Evolutionary conservation across 2,888 invertebrate genomes (phyloP).

Genomic region (Allacma fusca): DNA sequence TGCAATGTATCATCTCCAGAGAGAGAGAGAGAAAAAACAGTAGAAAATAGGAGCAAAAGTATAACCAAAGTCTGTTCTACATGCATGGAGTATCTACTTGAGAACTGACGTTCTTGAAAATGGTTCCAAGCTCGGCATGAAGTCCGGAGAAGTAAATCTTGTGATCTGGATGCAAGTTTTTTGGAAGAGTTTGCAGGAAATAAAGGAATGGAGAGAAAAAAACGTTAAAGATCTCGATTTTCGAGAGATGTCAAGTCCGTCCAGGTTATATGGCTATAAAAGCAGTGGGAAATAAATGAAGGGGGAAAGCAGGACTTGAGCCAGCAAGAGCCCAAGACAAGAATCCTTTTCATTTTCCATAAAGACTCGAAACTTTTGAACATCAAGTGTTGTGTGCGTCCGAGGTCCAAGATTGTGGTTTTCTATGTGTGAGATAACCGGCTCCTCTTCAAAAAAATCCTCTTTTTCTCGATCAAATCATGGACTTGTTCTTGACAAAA

Average conservation of each 20-base stretch:
- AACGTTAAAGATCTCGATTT: constrained; percentile 23
- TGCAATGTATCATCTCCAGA: neutral
- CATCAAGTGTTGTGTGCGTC: neutral
- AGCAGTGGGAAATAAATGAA: constrained; percentile 27
- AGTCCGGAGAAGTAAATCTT: neutral
- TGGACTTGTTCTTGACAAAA: constrained; percentile 16
- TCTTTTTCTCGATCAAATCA: neutral
- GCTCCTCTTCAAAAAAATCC: neutral
- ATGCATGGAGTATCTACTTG: too few relatives aligned
- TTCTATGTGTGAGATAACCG: neutral
- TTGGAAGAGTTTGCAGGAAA: constrained; percentile 9
- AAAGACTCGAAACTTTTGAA: neutral
- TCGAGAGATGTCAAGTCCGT: neutral
- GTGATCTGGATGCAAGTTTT: constrained; percentile 7
- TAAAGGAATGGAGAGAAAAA: neutral
- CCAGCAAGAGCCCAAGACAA: constrained; percentile 17
- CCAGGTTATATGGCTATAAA: constrained; percentile 16
- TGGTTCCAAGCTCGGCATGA: neutral
- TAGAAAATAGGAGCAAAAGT: neutral
- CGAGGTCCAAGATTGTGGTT: too few relatives aligned
- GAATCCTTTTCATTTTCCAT: constrained; percentile 3
- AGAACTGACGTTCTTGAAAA: too few relatives aligned
- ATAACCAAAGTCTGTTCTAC: neutral
- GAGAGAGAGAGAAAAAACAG: neutral
- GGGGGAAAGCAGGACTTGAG: neutral